Conservation (phyloP, 2,888 invertebrate genomes). For the Rhingia campestris region DNA sequence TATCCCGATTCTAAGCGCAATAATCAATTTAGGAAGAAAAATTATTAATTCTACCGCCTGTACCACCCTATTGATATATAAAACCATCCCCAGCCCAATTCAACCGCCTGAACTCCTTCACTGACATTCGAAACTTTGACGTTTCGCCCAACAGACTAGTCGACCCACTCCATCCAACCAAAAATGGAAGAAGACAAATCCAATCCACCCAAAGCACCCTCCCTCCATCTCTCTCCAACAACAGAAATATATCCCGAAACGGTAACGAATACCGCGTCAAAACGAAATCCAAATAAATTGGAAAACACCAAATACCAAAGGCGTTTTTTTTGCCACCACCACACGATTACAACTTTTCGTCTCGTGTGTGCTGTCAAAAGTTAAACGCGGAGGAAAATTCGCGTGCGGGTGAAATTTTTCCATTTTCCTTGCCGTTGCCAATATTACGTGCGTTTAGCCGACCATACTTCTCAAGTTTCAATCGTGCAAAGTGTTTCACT, state of each 20-base stretch:
- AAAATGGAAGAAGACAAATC: not conserved
- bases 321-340: slow-evolving; percentile 70
- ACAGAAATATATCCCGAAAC: not conserved
- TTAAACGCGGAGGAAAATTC: slow-evolving; percentile 59
- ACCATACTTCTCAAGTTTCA: not conserved
- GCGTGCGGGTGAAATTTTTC: slow-evolving; percentile 15
- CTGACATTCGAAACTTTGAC: too few relatives aligned
- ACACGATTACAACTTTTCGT: slow-evolving; percentile 57
- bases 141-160: not conserved
- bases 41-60: too few relatives aligned
- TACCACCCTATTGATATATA: too few relatives aligned
- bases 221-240: not conserved
- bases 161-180: not conserved
- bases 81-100: too few relatives aligned
- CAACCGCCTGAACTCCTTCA: too few relatives aligned
- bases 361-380: slow-evolving; percentile 63
- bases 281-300: slow-evolving; percentile 37
- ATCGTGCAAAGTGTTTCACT: not conserved
- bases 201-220: not conserved
- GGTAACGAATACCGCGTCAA: slow-evolving; percentile 21
- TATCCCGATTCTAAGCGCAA: too few relatives aligned
- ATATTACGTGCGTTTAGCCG: not conserved
- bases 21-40: too few relatives aligned
- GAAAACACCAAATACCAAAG: slow-evolving; percentile 41
- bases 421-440: not conserved